These are phyloP conservation scores for Eilema depressum DNA, from an alignment of 2,888 invertebrate genomes.

Conservation along the genomic window DNA sequence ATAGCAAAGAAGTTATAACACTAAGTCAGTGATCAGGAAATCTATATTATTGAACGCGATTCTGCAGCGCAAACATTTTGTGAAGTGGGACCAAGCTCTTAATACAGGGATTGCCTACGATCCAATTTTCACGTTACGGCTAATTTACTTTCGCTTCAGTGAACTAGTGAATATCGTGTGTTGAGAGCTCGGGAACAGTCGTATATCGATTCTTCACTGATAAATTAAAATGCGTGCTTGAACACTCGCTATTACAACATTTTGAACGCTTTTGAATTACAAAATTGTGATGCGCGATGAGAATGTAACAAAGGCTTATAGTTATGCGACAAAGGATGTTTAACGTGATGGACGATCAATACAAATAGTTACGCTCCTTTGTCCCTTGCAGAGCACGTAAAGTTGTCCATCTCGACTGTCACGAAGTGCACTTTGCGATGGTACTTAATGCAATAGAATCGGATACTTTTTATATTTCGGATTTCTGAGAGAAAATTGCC, in stretches of 20 bases:
- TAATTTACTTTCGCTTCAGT: conserved; percentile 66
- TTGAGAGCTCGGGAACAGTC: conserved; percentile 33
- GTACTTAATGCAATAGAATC: neutral
- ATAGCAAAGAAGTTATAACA: neutral
- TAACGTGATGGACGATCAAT: neutral
- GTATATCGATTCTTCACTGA: conserved; percentile 10
- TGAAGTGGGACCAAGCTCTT: conserved; percentile 27
- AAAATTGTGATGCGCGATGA: neutral
- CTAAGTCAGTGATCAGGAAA: neutral
- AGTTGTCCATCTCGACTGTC: neutral
- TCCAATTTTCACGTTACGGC: conserved; percentile 75
- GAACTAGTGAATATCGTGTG: conserved; percentile 46
- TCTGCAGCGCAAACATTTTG: neutral
- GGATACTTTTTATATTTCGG: too few species aligned
- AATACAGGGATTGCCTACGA: conserved; percentile 63
- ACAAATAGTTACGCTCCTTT: neutral
- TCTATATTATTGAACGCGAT: neutral
- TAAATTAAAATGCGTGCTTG: conserved; percentile 44
- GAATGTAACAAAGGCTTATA: neutral
- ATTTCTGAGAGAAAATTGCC: too few species aligned
- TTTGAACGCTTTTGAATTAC: neutral
- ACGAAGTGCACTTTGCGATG: neutral
- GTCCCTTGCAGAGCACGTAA: neutral
- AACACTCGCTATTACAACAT: conserved; percentile 31
- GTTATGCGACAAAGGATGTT: neutral